phyloP scores from a whole-genome alignment of 1,140 invertebrate genomes.

The Euborellia annulipes region DNA sequence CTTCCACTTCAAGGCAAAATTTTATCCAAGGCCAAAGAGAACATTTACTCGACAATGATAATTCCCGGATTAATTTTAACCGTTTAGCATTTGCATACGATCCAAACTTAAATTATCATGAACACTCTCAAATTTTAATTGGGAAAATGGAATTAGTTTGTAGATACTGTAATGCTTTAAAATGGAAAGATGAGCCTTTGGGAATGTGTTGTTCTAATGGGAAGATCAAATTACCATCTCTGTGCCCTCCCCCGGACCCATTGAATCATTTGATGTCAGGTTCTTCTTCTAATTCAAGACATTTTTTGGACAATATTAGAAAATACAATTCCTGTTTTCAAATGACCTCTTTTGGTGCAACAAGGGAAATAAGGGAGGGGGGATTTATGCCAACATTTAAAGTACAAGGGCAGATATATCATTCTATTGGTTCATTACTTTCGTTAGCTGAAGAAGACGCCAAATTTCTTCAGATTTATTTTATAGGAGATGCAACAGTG shows the following conservation, averaged over 20 bases:
- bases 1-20: too few relatives aligned
- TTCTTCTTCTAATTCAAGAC: slow-evolving; percentile 20
- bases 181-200: slow-evolving; percentile 20
- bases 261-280: too few relatives aligned
- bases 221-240: slow-evolving; percentile 20
- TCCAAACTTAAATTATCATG: slow-evolving; percentile 3
- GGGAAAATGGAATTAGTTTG: slow-evolving; percentile 16
- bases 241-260: too few relatives aligned
- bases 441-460: slow-evolving; percentile 18
- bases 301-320: slow-evolving; percentile 26
- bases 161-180: slow-evolving; percentile 22
- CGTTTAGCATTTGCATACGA: slow-evolving; percentile 5
- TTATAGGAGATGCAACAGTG: slow-evolving; percentile 23
- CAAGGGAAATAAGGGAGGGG: slow-evolving; percentile 14
- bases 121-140: slow-evolving; percentile 3
- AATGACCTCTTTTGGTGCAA: slow-evolving; percentile 26
- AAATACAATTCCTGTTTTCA: slow-evolving; percentile 27
- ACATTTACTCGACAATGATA: too few relatives aligned
- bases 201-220: slow-evolving; percentile 21
- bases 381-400: slow-evolving; percentile 27
- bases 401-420: slow-evolving; percentile 32
- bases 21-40: too few relatives aligned
- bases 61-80: too few relatives aligned
- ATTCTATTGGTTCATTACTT: slow-evolving; percentile 24
- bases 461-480: slow-evolving; percentile 30